Base-by-base conservation (phyloP, 2,797 vertebrate species). In the Muscicapa comitata region DNA sequence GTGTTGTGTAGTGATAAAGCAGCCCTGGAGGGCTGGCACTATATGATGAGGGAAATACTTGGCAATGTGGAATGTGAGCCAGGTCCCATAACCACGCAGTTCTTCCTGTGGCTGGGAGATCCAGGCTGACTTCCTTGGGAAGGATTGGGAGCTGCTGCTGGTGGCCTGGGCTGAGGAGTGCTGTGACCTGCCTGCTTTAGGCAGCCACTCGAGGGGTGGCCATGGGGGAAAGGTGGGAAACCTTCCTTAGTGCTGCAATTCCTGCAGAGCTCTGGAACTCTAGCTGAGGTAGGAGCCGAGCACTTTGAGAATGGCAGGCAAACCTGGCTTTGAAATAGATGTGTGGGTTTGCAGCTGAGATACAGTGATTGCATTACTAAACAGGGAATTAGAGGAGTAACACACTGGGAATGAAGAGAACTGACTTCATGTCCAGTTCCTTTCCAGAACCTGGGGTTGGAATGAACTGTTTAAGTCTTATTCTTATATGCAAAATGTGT, bases 11-110 rank as follows among this genome's bases (percentile, higher is more conserved):
- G 31, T 76, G n/a, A 29, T 29, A 33, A 83, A 53, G 31, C 29
- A 90, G 28, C 14, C 4, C 37, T 51, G 51, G 16, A 66, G 66
- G 19, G 6, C 40, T 19, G 83, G 28, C 11, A 15, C 26, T 19
- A 15, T 12, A 7, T 14, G 33, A 35, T 3, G 6, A 91, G 59
- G 50, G 62, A 55, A 88, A 77, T 45, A 3, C 17, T 86, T 90
- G 8, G 3, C 15, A 33, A 5, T 26, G 16, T 11, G 42, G 35
- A 57, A 15, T 0, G 0, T 14, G 21, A 86, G 14, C 33, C 40
- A 28, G 23, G 13, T 66, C 8, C 59, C 1, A 1, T 15, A 37
- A 75, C 14, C n/a, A 47, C 42, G 8, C 21, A 7, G 10, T 58
- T 10, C 7, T 58, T 40, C 13, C 20, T 31, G 26, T 4, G n/a